These are phyloP conservation scores for Lagenorhynchus albirostris DNA, from an alignment of 2,113 vertebrate species.

Conservation along the genomic window DNA sequence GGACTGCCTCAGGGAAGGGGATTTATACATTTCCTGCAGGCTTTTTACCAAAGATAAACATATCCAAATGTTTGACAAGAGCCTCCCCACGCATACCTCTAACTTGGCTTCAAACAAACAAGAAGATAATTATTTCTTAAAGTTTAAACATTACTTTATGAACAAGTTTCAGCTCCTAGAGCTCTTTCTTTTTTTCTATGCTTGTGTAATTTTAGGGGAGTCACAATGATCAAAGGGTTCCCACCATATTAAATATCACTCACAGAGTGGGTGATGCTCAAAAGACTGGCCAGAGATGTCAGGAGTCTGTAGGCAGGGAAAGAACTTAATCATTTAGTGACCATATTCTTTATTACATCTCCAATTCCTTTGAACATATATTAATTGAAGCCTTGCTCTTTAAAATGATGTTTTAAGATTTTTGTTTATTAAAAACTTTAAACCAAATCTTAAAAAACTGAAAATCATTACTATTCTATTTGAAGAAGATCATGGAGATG, in stretches of 20 bases:
- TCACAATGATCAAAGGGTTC: not conserved
- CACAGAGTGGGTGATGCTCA: not conserved
- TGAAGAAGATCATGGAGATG: not conserved
- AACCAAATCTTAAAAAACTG: not conserved
- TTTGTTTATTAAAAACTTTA: not conserved
- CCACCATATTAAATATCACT: not conserved
- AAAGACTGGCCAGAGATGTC: not conserved
- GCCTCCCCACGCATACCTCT: accelerated
- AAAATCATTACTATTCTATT: not conserved
- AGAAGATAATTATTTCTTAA: not conserved
- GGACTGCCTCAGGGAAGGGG: not conserved
- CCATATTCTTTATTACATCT: not conserved
- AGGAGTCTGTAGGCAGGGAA: not conserved
- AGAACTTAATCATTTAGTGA: not conserved
- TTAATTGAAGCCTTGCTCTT: not conserved
- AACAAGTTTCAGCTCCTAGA: not conserved
- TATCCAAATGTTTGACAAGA: not conserved
- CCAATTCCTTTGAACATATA: not conserved
- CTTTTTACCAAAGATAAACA: not conserved
- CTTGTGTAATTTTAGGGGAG: not conserved
- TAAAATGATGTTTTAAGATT: not conserved
- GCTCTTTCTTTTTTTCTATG: not conserved
- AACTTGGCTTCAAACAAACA: not conserved
- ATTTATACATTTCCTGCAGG: not conserved
- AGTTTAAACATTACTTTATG: not conserved